phyloP scores from a whole-genome alignment of 2,888 invertebrate genomes.

The Agriotes lineatus region DNA sequence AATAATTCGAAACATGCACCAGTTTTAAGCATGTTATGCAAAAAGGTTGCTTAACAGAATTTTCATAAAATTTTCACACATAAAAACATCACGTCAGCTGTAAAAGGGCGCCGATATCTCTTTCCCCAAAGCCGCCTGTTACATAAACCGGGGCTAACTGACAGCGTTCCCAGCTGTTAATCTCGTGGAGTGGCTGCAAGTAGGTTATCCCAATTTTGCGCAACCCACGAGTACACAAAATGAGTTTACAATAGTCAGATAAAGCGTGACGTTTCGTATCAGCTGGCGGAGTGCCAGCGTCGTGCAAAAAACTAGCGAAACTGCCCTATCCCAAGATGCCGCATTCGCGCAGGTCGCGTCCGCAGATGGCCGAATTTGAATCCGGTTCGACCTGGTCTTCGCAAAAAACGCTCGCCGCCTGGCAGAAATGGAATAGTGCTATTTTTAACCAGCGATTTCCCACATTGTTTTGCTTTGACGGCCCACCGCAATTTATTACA shows the following conservation, averaged over 20 bases:
- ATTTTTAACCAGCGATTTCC: background rate
- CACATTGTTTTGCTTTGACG: background rate
- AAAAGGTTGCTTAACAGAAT: no score
- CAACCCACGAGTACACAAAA: background rate
- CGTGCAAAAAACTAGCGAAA: slow-evolving; percentile 50
- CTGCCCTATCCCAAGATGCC: slow-evolving; percentile 53
- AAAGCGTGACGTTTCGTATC: slow-evolving; percentile 12
- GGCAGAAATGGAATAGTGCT: slow-evolving; percentile 4
- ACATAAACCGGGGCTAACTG: no score
- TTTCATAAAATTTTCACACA: no score
- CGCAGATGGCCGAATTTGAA: slow-evolving; percentile 38
- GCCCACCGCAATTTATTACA: no score
- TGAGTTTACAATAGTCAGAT: slow-evolving; percentile 1
- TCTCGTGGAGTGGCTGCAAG: no score
- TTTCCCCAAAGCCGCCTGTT: no score
- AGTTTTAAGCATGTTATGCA: no score
- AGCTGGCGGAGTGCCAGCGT: slow-evolving; percentile 47
- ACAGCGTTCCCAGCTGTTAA: no score
- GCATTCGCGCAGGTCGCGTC: slow-evolving; percentile 43
- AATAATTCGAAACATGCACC: no score
- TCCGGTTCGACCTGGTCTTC: slow-evolving; percentile 13
- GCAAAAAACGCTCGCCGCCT: slow-evolving; percentile 16
- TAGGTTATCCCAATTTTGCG: no score
- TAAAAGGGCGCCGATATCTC: no score
- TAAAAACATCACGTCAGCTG: no score